Evolutionary conservation across 2,888 invertebrate genomes (phyloP).

Genomic region (Diplazon laetatorius): DNA sequence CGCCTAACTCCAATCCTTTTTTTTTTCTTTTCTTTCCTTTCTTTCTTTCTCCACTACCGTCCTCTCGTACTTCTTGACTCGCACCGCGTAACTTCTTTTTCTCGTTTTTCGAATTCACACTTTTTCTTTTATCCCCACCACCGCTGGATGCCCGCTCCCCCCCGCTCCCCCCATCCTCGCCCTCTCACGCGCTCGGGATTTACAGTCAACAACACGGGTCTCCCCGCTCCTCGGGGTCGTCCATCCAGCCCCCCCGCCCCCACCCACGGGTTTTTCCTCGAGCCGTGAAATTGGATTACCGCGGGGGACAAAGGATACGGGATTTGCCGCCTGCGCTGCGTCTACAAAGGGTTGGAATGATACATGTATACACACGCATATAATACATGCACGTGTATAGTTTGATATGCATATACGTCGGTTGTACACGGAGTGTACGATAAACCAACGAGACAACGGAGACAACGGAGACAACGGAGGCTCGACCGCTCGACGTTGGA

Average conservation of each 20-base stretch:
- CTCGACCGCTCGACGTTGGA: too few relatives aligned
- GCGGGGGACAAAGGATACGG: slow-evolving; percentile 74
- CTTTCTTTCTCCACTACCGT: not conserved
- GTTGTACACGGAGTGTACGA: not conserved
- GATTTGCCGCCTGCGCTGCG: slow-evolving; percentile 57
- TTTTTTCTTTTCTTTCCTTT: slow-evolving; percentile 2
- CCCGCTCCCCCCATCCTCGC: too few relatives aligned
- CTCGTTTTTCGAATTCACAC: too few relatives aligned
- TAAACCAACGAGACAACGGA: slow-evolving; percentile 16
- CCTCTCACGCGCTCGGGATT: slow-evolving; percentile 50
- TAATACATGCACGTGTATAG: not conserved
- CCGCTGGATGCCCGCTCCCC: slow-evolving; percentile 15
- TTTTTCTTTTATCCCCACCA: slow-evolving; percentile 9
- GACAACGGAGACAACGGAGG: slow-evolving; percentile 15
- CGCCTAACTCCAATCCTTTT: slow-evolving; percentile 30
- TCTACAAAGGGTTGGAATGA: slow-evolving; percentile 50
- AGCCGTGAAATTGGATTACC: slow-evolving; percentile 70
- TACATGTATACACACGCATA: slow-evolving; percentile 13
- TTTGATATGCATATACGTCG: not conserved
- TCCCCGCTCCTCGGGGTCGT: slow-evolving; percentile 15
- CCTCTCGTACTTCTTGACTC: too few relatives aligned
- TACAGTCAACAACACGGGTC: slow-evolving; percentile 41
- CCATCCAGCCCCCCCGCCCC: not conserved
- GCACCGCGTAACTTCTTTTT: too few relatives aligned
- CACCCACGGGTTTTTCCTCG: slow-evolving; percentile 41